A percentile compares a stretch with the other conserved stretches of the same genome.
phyloP scores from a whole-genome alignment of 2,888 invertebrate species.

The Agonopterix alstromeriana region DNA sequence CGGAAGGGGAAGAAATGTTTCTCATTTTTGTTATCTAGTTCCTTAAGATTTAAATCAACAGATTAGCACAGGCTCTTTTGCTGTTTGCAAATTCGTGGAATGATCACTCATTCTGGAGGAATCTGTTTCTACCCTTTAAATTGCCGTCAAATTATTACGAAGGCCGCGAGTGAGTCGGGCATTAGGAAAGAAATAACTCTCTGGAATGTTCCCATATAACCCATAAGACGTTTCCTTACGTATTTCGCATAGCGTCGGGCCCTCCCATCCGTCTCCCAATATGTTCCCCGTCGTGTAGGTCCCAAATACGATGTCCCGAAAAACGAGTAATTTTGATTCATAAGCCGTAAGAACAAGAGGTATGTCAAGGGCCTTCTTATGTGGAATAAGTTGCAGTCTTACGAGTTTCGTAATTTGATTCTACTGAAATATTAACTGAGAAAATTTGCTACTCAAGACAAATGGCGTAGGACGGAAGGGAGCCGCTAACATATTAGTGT shows the following conservation, averaged over 20 bases:
- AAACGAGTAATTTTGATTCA: too few species aligned
- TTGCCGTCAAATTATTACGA: conserved; percentile 33
- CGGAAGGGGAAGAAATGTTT: conserved; percentile 6
- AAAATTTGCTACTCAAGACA: conserved; percentile 41
- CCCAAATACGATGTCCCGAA: too few species aligned
- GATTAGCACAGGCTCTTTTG: conserved; percentile 5
- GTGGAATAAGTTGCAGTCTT: conserved; percentile 21
- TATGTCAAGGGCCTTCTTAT: too few species aligned
- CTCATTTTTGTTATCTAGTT: conserved; percentile 12
- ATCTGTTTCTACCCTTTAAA: conserved; percentile 27
- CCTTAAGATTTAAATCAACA: conserved; percentile 4
- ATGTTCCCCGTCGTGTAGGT: conserved; percentile 31
- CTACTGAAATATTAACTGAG: conserved; percentile 64
- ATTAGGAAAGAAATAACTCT: conserved; percentile 57
- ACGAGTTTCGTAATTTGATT: conserved; percentile 66
- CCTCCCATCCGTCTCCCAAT: conserved; percentile 51
- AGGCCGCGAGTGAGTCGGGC: conserved; percentile 26
- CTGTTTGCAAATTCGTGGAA: conserved; percentile 1
- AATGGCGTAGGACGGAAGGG: conserved; percentile 26
- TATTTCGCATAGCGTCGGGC: conserved; percentile 42
- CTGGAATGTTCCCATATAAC: conserved; percentile 48
- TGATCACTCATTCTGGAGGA: conserved; percentile 5
- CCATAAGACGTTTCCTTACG: conserved; percentile 46
- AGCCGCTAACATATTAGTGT: conserved; percentile 26
- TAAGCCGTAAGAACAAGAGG: too few species aligned